Conservation (phyloP, 1,140 invertebrate genomes). For the Drosophila nigromelanica region DNA sequence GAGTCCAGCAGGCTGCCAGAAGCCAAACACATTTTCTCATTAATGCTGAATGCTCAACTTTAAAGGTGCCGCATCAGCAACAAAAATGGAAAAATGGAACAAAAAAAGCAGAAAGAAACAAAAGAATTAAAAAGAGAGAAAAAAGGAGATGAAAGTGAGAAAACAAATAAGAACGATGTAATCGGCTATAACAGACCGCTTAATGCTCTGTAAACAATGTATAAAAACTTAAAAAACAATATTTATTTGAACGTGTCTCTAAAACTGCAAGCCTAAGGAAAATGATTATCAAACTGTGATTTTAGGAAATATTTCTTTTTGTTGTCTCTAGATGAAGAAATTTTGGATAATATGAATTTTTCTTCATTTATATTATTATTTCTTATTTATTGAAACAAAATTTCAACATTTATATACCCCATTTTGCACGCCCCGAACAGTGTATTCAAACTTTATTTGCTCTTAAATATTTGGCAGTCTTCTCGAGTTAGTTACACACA, state of each 20-base stretch:
- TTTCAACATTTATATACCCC: background rate
- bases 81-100: background rate
- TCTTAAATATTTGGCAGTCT: constrained; percentile 75
- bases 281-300: no score
- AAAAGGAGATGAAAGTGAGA: background rate
- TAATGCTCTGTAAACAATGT: background rate
- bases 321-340: no score
- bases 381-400: no score
- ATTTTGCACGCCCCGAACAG: background rate
- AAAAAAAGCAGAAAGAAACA: background rate
- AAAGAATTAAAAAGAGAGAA: background rate
- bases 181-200: background rate
- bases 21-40: constrained; percentile 28
- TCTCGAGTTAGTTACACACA: constrained; percentile 59
- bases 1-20: background rate
- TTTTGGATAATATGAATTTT: no score
- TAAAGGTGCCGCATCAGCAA: constrained; percentile 44
- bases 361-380: no score
- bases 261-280: background rate
- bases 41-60: constrained; percentile 49
- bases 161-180: background rate
- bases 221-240: background rate
- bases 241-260: no score
- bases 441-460: constrained; percentile 30
- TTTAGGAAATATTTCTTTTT: no score